Base-by-base conservation (phyloP, 37 sponge, comb jelly and placozoan genomes). In the Diacarnus erythraeanus region DNA sequence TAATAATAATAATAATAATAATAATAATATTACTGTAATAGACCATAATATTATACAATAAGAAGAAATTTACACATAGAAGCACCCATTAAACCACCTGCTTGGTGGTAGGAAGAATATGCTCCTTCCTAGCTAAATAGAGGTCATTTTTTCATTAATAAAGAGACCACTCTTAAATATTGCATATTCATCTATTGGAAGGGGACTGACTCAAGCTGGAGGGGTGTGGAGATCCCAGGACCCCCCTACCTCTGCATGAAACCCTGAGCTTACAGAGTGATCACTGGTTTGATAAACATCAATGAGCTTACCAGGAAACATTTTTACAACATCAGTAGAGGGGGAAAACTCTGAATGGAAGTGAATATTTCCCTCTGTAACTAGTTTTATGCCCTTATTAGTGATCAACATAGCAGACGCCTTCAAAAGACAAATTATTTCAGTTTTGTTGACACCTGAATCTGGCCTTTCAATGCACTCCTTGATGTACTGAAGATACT, bases 271-370 rank as follows among this genome's bases (percentile, higher is more conserved):
- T n/a, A n/a, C n/a, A n/a, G n/a, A n/a, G n/a, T n/a, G n/a, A n/a
- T n/a, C n/a, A n/a, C n/a, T n/a, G n/a, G n/a, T n/a, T n/a, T n/a
- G n/a, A n/a, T n/a, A n/a, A n/a, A n/a, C n/a, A n/a, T n/a, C n/a
- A n/a, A n/a, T 17, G 17, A 54, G 17, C 60, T n/a, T 61, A 86
- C 86, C 80, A 80, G 86, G 86, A 66, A 86, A 86, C 40, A 64
- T 29, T 8, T 21, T 65, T 41, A 40, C 58, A 1, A 86, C 23
- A 39, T 86, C 80, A 20, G 70, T 57, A 2, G 72, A 25, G 42
- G n/a, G 25, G 8, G 56, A 21, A 57, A 47, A 86, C 5, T 22
- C 54, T 18, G 80, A 79, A 42, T 67, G 47, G 78, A 80, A 79
- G 51, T 86, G 86, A 2, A 86, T 38, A 30, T 59, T 69, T 37